phyloP scores from a whole-genome alignment of 2,113 vertebrate species.

The Spheniscus mendiculus region DNA sequence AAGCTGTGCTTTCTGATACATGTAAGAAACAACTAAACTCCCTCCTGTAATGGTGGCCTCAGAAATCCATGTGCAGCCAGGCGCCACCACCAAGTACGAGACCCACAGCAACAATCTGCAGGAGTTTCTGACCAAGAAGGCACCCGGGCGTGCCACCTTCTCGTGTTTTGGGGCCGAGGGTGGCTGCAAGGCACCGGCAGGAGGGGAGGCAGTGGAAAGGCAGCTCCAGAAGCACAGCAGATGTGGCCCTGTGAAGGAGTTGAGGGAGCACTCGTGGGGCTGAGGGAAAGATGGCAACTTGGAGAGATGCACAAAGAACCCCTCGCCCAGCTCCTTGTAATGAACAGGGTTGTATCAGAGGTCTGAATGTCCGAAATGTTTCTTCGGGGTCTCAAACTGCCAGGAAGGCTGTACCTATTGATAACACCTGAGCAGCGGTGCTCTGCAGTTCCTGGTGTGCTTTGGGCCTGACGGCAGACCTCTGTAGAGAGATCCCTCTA shows the following conservation, averaged over 20 bases:
- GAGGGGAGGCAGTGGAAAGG: background rate
- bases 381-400: background rate
- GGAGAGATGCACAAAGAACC: background rate
- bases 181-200: background rate
- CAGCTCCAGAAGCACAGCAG: background rate
- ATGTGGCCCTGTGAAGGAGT: background rate
- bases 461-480: background rate
- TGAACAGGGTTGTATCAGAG: background rate
- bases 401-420: background rate
- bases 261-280: background rate
- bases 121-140: background rate
- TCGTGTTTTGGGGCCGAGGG: background rate
- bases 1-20: background rate
- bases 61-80: background rate
- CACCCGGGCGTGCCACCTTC: fast-evolving
- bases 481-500: background rate
- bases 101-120: background rate
- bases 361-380: background rate
- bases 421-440: background rate
- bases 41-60: background rate
- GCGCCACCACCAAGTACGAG: background rate
- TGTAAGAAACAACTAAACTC: background rate
- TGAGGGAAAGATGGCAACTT: background rate
- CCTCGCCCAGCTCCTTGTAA: background rate
- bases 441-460: background rate